Conservation (phyloP, 1,140 invertebrate species). For the Tetramorium simillimum region DNA sequence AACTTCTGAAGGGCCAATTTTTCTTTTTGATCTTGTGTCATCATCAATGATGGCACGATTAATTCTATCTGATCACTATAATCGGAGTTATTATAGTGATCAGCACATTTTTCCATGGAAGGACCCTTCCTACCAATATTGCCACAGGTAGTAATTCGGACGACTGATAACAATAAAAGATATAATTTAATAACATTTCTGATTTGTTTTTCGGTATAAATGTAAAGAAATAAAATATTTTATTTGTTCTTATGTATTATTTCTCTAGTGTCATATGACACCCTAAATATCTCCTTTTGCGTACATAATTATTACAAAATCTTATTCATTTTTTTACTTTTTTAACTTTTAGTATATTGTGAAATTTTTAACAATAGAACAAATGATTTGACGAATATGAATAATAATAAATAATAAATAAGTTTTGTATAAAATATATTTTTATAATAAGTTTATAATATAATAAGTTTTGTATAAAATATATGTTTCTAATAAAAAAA, state of each 20-base stretch:
- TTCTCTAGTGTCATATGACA: no score
- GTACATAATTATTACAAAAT: neutral
- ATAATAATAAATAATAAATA: no score
- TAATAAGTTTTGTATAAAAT: no score
- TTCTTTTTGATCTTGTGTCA: conserved; percentile 51
- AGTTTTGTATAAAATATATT: no score
- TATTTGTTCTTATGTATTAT: no score
- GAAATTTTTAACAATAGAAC: no score
- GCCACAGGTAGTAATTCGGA: conserved; percentile 90
- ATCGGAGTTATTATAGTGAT: conserved; percentile 88
- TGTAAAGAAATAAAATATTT: conserved; percentile 1
- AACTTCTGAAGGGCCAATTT: conserved; percentile 6
- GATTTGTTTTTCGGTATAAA: neutral
- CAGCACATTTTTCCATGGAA: conserved; percentile 88
- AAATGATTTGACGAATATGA: no score
- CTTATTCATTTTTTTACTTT: neutral
- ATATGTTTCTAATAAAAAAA: no score
- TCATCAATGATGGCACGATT: conserved; percentile 86
- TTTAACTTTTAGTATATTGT: no score
- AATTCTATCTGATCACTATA: conserved; percentile 85
- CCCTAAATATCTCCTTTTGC: neutral
- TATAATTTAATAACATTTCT: neutral
- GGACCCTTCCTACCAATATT: conserved; percentile 91
- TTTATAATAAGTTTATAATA: no score
- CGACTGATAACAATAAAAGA: conserved; percentile 67